These are phyloP conservation scores for Drosophila cardini DNA, from an alignment of 1,140 invertebrate genomes.

Conservation along the genomic window DNA sequence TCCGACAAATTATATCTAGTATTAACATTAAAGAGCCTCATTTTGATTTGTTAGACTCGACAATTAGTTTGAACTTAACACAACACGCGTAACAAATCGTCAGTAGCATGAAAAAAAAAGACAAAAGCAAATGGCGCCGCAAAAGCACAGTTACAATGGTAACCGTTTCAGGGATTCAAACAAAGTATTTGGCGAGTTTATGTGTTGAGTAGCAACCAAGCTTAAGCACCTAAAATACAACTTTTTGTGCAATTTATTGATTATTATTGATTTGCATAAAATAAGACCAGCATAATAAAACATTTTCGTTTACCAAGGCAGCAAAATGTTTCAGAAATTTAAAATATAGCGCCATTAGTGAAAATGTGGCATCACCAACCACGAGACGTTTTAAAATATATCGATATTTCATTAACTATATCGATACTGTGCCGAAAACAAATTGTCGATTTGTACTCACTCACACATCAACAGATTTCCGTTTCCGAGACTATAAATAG, in stretches of 20 bases:
- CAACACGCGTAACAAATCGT: neutral
- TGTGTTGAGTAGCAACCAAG: too few relatives aligned
- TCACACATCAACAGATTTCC: slow-evolving; percentile 17
- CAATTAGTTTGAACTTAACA: neutral
- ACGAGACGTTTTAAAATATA: slow-evolving; percentile 8
- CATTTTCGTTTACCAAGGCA: too few relatives aligned
- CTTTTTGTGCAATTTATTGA: too few relatives aligned
- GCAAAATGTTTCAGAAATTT: neutral
- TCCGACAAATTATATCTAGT: too few relatives aligned
- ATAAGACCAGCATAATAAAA: too few relatives aligned
- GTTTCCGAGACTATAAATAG: slow-evolving; percentile 63
- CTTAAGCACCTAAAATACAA: too few relatives aligned
- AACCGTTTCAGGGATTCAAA: neutral
- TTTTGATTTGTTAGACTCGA: neutral
- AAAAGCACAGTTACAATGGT: slow-evolving; percentile 9
- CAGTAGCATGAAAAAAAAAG: neutral
- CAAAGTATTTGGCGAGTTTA: too few relatives aligned
- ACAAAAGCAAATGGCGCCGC: neutral
- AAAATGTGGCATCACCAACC: neutral
- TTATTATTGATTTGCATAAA: too few relatives aligned
- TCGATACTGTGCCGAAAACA: neutral
- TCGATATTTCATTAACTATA: slow-evolving; percentile 16
- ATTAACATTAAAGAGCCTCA: too few relatives aligned
- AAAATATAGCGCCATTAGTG: neutral
- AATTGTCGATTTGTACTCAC: neutral